Evolutionary conservation across 2,113 vertebrate species (phyloP).

Genomic region (Athene cunicularia): DNA sequence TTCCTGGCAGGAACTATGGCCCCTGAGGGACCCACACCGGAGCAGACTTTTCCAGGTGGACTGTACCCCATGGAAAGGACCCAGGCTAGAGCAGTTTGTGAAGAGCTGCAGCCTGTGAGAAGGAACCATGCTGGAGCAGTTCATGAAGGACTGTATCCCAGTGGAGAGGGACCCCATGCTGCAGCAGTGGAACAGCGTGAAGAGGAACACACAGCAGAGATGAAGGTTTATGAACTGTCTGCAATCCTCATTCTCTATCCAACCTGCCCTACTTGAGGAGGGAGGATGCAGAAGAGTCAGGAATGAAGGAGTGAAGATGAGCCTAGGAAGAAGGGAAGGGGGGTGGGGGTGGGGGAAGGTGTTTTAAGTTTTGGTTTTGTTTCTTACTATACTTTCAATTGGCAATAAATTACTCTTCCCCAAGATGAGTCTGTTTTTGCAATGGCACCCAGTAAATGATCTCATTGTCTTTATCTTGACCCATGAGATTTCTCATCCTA

Average conservation of each 20-base stretch:
- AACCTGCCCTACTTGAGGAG: not conserved
- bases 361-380: not conserved
- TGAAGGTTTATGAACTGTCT: not conserved
- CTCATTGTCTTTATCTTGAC: not conserved
- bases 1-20: not conserved
- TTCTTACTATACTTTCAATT: not conserved
- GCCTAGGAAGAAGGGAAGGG: not conserved
- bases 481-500: not conserved
- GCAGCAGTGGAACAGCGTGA: not conserved
- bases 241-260: not conserved
- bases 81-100: not conserved
- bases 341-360: not conserved
- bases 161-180: not conserved
- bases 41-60: not conserved
- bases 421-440: not conserved
- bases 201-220: not conserved
- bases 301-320: not conserved
- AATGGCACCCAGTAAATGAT: not conserved
- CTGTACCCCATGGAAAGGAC: not conserved
- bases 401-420: not conserved
- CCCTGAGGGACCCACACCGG: not conserved
- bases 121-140: not conserved
- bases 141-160: not conserved
- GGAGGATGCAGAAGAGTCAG: not conserved
- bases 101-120: not conserved